Evolutionary conservation across 2,888 invertebrate genomes (phyloP), one percentile per base, ranked within the genome.

Genomic region (Lasioglossum leucozonium): DNA sequence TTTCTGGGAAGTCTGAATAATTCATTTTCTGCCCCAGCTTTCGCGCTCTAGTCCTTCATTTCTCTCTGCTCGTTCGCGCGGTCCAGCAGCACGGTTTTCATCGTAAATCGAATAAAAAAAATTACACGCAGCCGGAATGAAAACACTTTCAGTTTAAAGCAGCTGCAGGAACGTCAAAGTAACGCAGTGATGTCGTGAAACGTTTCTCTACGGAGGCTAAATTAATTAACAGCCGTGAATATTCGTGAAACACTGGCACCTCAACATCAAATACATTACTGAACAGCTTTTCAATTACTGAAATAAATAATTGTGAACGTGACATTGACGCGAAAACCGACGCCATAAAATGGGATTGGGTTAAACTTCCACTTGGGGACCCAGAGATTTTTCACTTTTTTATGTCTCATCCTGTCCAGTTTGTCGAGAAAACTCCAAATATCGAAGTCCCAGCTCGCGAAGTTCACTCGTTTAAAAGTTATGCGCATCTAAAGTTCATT

Each of bases 111-210:
- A 40, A 40, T 51, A 13, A 44, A 72, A 78, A 77, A 40, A 18
- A 47, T 77, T 47, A 10, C 47, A 30, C 62, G 26, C 75, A 62
- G 51, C 10, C 11, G 30, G 40, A 26, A 40, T 67, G 65, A 40
- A 67, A 79, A 74, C 65, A 47, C 44, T 67, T 67, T 62, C 40
- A 37, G 65, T 34, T 74, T 51, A 67, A 79, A 79, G 40, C 74
- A 67, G n/a, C 74, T 40, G n/a, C 30, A 3, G 40, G 6, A 26
- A 67, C 47, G n/a, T 74, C 65, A 79, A 79, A 79, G 65, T 65
- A 79, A 73, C 30, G n/a, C 47, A 6, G 55, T 3, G 47, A 30
- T 16, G 47, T 74, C 40, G n/a, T 2, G n/a, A 71, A 42, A 71
- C 42, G 40, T 37, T 37, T 40, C n/a, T 47, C 16, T 65, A 26